Base-by-base conservation (phyloP, 2,113 vertebrate species). In the Cromileptes altivelis region DNA sequence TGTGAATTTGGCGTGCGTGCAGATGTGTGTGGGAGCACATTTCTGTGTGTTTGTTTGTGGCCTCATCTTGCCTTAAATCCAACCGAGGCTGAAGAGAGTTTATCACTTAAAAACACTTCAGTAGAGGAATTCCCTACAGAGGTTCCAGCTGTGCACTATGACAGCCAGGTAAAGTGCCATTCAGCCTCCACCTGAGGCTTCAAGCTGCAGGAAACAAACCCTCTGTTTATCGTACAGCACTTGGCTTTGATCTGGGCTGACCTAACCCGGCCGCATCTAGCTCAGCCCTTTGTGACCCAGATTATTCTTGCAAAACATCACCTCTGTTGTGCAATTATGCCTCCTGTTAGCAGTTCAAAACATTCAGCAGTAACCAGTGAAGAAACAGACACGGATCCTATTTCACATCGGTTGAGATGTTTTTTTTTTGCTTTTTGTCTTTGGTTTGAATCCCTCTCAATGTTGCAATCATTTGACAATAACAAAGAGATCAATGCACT, bases 81-180 rank as follows among this genome's bases (percentile, higher is more conserved):
- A 63, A 57, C 25, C 37, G 33, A 25, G 80, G 13, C n/a, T 65
- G 47, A 75, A 82, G 37, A 30, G 14, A 71, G 53, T 8, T 6
- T 21, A 9, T 53, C 13, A 52, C 53, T 27, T 23, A 50, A 58
- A 63, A 85, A 70, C 57, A 40, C 70, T 76, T 40, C 8, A 64
- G 23, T 37, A 1, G 33, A 74, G 69, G 45, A 58, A 45, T 56
- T 87, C 75, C 64, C 65, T 61, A 70, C 25, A 82, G 64, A 64
- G 45, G 58, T 17, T 74, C 64, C 83, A 78, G 81, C 78, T 87
- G 85, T 90, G 67, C 68, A 68, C 55, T 61, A 12, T 60, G 47
- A 76, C 21, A 45, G 42, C 23, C 47, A 55, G 56, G 82, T 63
- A 15, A 75, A 77, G 47, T 27, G 61, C 71, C 72, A 50, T 45